phyloP scores from a whole-genome alignment of 2,113 vertebrate species.

The Synchiropus splendidus region DNA sequence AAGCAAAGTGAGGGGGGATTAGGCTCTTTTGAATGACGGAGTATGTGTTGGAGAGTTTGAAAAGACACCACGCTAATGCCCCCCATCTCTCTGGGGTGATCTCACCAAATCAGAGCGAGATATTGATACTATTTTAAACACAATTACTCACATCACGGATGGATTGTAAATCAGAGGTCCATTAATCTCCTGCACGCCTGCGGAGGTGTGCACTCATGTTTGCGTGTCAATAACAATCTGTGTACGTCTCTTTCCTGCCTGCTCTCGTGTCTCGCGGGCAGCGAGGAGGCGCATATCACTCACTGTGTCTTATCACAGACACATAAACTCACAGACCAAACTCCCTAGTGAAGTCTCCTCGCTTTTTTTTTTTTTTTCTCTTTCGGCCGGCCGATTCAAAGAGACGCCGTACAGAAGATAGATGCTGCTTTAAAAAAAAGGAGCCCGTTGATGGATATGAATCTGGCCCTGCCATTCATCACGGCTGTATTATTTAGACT shows the following conservation, averaged over 20 bases:
- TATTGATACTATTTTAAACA: constrained; percentile 1
- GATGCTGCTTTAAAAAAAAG: constrained; percentile 97
- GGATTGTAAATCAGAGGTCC: constrained; percentile 25
- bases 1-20: no score
- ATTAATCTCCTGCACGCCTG: constrained; percentile 23
- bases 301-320: constrained; percentile 52
- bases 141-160: constrained; percentile 31
- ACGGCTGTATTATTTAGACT: constrained; percentile 99
- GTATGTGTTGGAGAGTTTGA: no score
- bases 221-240: constrained; percentile 28
- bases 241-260: constrained; percentile 20
- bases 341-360: constrained; percentile 70
- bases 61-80: no score
- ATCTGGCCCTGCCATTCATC: constrained; percentile 93
- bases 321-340: constrained; percentile 15
- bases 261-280: neutral
- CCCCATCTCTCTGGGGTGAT: neutral
- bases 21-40: no score
- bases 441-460: constrained; percentile 88
- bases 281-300: constrained; percentile 69
- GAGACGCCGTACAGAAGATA: constrained; percentile 88
- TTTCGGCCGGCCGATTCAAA: constrained; percentile 81
- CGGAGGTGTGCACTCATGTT: constrained; percentile 13
- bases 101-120: no score
- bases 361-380: constrained; percentile 70